Evolutionary conservation across 2,797 vertebrate genomes (phyloP), one percentile per base, ranked within the genome.

Genomic region (Falco cherrug): DNA sequence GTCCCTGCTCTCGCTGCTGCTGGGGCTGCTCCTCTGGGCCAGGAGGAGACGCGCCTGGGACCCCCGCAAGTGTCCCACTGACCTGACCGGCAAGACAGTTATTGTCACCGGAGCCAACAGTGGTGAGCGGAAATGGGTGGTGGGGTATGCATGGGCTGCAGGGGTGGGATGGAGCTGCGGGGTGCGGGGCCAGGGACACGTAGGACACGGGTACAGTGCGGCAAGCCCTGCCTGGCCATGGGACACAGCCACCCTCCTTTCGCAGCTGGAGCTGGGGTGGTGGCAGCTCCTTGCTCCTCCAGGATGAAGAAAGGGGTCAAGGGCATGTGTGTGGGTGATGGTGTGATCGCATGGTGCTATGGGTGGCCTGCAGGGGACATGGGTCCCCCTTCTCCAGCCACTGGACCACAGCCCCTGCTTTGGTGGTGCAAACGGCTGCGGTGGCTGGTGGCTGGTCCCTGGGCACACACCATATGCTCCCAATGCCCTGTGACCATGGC

Each of bases 21-120:
- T 98, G 93, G 97, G 74, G 5, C 22, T 98, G 16, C 94, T 98
- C 2, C 93, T 98, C 86, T 97, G 98, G 48, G 17, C 89, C 0
- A 91, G 69, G 25, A 94, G 96, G 47, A 97, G 93, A 35, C 71
- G 61, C 0, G 1, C 10, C 6, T 99, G 99, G 99, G 68, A 97
- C 10, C 98, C 99, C 1, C 59, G 43, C 6, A 7, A 87, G 9
- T 99, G 99, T 95, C 54, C 82, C 4, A 90, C 97, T 0, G 95
- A 95, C 14, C 98, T 99, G 70, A 95, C 79, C 0, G 98, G 99
- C 43, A 99, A 98, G 94, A 99, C 99, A 0, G 98, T 98, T 2
- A 97, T 99, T 11, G 98, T 99, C 65, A 99, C 99, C 0, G 99
- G 99, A 70, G 99, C 99, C 56, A 99, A 98, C 80, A 98, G 98